Conservation (phyloP, 1,140 invertebrate genomes). For the Papilio glaucus region DNA sequence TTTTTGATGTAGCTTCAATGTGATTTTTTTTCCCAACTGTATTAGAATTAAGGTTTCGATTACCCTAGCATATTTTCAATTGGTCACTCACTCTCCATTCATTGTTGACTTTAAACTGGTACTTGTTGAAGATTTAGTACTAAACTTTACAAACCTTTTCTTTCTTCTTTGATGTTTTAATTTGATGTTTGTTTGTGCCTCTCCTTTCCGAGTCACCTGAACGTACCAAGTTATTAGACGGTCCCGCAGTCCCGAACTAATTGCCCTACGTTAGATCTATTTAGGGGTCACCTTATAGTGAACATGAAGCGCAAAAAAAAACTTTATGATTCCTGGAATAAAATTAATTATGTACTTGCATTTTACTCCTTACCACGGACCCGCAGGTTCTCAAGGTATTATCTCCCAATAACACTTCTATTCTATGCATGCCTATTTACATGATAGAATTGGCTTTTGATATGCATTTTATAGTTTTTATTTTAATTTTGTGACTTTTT, state of each 20-base stretch:
- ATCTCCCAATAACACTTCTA: constrained; percentile 80
- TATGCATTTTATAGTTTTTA: constrained; percentile 45
- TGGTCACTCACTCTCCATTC: constrained; percentile 40
- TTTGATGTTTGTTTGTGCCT: constrained; percentile 67
- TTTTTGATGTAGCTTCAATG: not conserved
- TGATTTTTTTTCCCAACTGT: not conserved
- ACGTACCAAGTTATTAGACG: constrained; percentile 62
- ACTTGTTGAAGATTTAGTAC: constrained; percentile 27
- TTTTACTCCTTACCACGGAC: constrained; percentile 83
- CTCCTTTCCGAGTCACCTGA: constrained; percentile 63
- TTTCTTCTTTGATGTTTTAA: constrained; percentile 72
- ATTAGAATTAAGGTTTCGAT: too few relatives aligned
- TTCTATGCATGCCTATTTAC: constrained; percentile 70
- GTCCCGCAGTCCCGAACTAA: constrained; percentile 54
- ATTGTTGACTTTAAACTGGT: constrained; percentile 46
- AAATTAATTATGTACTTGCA: constrained; percentile 81
- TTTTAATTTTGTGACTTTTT: constrained; percentile 30
- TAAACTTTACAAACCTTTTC: constrained; percentile 46
- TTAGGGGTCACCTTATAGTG: constrained; percentile 74
- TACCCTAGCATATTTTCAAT: too few relatives aligned
- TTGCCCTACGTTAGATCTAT: constrained; percentile 53
- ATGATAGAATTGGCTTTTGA: constrained; percentile 46
- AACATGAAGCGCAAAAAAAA: constrained; percentile 60
- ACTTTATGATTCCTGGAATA: constrained; percentile 69
- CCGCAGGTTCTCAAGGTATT: constrained; percentile 90